Conservation (phyloP, 2,888 invertebrate genomes). For the Panorpa germanica region DNA sequence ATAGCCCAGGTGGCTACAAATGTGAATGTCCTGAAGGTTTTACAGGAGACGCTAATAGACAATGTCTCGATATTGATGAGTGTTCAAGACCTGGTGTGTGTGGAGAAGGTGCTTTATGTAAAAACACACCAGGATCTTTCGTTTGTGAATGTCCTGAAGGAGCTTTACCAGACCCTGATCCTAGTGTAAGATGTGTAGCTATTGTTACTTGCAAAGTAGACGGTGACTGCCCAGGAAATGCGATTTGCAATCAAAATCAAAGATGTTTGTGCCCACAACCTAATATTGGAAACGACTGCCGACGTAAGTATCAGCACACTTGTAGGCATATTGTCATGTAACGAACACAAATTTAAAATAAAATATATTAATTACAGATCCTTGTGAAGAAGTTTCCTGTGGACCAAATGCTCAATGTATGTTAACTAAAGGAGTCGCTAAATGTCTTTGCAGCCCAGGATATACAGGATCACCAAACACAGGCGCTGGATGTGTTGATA, state of each 20-base stretch:
- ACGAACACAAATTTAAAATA: slow-evolving; percentile 2
- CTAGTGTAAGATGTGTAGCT: slow-evolving; percentile 61
- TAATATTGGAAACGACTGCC: slow-evolving; percentile 77
- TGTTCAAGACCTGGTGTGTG: slow-evolving; percentile 52
- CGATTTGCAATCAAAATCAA: slow-evolving; percentile 57
- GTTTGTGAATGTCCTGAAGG: slow-evolving; percentile 66
- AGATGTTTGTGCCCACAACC: slow-evolving; percentile 81
- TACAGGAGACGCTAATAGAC: slow-evolving; percentile 65
- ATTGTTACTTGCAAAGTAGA: slow-evolving; percentile 58
- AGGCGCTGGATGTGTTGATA: slow-evolving; percentile 60
- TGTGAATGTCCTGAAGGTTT: slow-evolving; percentile 74
- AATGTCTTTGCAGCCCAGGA: slow-evolving; percentile 68
- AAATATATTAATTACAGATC: slow-evolving; percentile 38
- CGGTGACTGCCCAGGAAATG: slow-evolving; percentile 76
- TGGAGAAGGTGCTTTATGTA: slow-evolving; percentile 63
- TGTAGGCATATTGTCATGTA: neutral
- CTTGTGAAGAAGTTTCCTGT: slow-evolving; percentile 71
- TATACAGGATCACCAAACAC: slow-evolving; percentile 51
- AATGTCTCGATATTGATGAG: slow-evolving; percentile 71
- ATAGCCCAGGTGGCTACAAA: slow-evolving; percentile 57
- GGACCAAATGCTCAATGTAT: slow-evolving; percentile 80
- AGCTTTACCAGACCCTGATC: slow-evolving; percentile 67
- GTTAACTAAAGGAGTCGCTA: slow-evolving; percentile 62
- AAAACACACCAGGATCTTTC: slow-evolving; percentile 59
- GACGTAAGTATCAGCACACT: slow-evolving; percentile 44